Conservation (phyloP, 1,140 invertebrate species). For the Drosophila parabipectinata region DNA sequence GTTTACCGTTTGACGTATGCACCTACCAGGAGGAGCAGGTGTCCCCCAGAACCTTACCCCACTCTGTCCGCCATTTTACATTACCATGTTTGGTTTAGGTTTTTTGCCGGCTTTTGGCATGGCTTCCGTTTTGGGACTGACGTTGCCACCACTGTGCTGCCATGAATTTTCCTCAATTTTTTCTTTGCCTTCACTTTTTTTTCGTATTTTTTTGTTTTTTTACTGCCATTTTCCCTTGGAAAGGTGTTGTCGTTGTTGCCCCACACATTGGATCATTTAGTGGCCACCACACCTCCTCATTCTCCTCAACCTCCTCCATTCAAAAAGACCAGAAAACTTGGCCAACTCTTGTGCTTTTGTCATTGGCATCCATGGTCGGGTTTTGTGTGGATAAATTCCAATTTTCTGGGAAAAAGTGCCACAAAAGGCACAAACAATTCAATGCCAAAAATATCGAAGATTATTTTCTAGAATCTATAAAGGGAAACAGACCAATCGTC, state of each 20-base stretch:
- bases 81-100: conserved; percentile 5
- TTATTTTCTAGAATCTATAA: conserved; percentile 4
- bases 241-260: conserved; percentile 45
- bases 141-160: conserved; percentile 45
- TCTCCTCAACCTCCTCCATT: background rate
- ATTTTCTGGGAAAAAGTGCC: background rate
- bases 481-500: background rate
- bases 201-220: background rate
- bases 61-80: background rate
- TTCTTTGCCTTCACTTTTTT: background rate
- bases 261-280: conserved; percentile 69
- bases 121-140: conserved; percentile 63
- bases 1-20: conserved; percentile 65
- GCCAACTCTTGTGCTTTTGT: conserved; percentile 17
- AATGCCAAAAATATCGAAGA: conserved; percentile 9
- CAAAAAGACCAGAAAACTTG: conserved; percentile 20
- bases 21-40: conserved; percentile 9
- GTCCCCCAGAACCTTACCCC: background rate
- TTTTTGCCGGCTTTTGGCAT: conserved; percentile 58
- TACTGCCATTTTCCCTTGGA: conserved; percentile 22
- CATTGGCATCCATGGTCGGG: conserved; percentile 28
- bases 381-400: background rate
- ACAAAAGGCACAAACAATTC: conserved; percentile 9
- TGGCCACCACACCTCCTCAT: conserved; percentile 29
- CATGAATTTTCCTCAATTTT: conserved; percentile 48